Evolutionary conservation across 2,113 vertebrate species (phyloP), one percentile per base, ranked within the genome.

Genomic region (Macroglossus sobrinus): DNA sequence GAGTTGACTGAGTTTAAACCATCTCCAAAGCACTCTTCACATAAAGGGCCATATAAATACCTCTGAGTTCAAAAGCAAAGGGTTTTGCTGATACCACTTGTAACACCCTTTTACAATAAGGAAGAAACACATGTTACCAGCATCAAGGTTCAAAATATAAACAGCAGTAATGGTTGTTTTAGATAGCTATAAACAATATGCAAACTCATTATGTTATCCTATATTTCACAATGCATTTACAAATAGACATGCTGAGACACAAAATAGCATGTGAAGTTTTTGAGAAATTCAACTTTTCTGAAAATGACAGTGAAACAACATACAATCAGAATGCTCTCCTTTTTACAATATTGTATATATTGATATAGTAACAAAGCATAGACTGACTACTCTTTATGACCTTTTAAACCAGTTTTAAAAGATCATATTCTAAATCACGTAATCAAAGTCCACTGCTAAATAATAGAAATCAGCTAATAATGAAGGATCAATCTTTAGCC

Each of bases 21-120:
- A 93, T 59, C 94, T 86, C 82, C 97, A 97, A 97, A 96, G 71
- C 97, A 98, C 97, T 96, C 97, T 78, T 81, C 96, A 97, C 89
- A 91, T 85, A 91, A 92, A 80, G 94, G 90, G 72, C 94, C 93
- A 91, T 1, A 96, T 85, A 97, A 98, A 98, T 98, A 98, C 97
- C 97, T 98, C 97, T 15, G 96, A 88, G 96, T 81, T 98, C 97
- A 98, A 97, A 97, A 96, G 93, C 96, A 97, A 95, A 96, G 79
- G 95, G 94, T 85, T 97, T 97, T 97, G 97, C 74, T 96, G 97
- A 94, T 95, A 97, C 93, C 96, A 97, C 97, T 59, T 97, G 94
- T 91, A 97, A 94, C 14, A 95, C 93, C 97, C 94, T 97, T 98
- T 97, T 78, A 91, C 78, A 94, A 84, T 86, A 96, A 97, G 95